Evolutionary conservation across 2,113 vertebrate species (phyloP).

Genomic region (Psophia crepitans): DNA sequence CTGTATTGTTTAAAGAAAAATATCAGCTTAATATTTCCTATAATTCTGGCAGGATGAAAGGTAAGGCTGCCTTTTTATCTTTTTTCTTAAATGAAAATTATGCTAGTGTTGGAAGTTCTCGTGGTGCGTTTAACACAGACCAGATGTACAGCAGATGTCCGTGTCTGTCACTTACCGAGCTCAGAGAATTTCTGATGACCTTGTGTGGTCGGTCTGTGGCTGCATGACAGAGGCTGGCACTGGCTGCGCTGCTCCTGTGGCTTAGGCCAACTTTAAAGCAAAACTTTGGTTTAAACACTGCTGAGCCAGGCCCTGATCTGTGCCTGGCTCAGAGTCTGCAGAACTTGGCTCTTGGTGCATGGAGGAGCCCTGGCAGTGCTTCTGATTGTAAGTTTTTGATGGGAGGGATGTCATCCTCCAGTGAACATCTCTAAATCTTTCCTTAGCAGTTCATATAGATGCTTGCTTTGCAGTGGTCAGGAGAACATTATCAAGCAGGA

Average conservation of each 20-base stretch:
- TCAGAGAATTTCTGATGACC: background rate
- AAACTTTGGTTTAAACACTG: background rate
- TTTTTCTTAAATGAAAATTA: background rate
- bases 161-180: background rate
- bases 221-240: background rate
- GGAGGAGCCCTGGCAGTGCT: background rate
- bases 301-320: background rate
- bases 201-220: background rate
- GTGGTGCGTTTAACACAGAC: fast-evolving
- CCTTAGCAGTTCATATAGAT: background rate
- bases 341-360: fast-evolving
- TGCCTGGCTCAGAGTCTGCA: background rate
- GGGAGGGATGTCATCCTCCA: background rate
- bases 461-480: background rate
- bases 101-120: background rate
- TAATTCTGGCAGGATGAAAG: background rate
- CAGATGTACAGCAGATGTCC: background rate
- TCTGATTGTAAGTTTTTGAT: background rate
- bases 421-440: background rate
- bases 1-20: background rate
- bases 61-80: background rate
- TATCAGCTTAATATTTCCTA: background rate
- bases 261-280: background rate
- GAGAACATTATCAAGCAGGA: background rate
- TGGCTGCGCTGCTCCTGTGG: fast-evolving